Conservation (phyloP, 2,797 vertebrate genomes). For the Macropodus opercularis region DNA sequence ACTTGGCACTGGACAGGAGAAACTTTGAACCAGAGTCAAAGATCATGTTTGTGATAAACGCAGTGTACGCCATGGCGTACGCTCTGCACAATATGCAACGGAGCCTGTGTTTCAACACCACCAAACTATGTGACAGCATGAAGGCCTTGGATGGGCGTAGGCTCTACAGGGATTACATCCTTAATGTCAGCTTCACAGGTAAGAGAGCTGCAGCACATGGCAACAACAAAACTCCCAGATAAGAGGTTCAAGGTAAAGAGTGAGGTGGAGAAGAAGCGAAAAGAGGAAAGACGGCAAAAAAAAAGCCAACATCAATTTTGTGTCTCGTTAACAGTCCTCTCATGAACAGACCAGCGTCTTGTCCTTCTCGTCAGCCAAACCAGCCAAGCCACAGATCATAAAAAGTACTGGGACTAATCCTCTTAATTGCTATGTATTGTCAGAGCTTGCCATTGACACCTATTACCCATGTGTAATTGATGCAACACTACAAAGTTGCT, state of each 20-base stretch:
- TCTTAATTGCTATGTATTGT: conserved; percentile 77
- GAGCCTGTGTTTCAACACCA: conserved; percentile 92
- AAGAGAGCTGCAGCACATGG: conserved; percentile 61
- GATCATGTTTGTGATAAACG: conserved; percentile 99
- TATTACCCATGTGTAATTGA: conserved; percentile 77
- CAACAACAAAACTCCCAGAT: conserved; percentile 32
- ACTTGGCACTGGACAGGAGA: conserved; percentile 87
- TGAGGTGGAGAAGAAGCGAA: conserved; percentile 18
- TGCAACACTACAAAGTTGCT: conserved; percentile 75
- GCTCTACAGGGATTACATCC: conserved; percentile 94
- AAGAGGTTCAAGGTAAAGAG: conserved; percentile 40
- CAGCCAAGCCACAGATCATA: conserved; percentile 46
- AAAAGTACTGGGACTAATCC: conserved; percentile 71
- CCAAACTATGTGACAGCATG: conserved; percentile 93
- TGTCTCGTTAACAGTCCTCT: conserved; percentile 59
- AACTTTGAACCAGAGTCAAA: conserved; percentile 98
- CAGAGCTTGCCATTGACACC: conserved; percentile 74
- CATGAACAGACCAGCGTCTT: conserved; percentile 51
- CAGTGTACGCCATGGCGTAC: conserved; percentile 96
- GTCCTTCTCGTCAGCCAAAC: conserved; percentile 57
- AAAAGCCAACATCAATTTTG: conserved; percentile 24
- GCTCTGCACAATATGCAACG: conserved; percentile 96
- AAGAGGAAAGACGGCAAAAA: conserved; percentile 22
- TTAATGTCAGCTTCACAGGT: conserved; percentile 98
- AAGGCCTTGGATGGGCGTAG: conserved; percentile 92